Base-by-base conservation (phyloP, 2,113 vertebrate species). In the Alaudala cheleensis region DNA sequence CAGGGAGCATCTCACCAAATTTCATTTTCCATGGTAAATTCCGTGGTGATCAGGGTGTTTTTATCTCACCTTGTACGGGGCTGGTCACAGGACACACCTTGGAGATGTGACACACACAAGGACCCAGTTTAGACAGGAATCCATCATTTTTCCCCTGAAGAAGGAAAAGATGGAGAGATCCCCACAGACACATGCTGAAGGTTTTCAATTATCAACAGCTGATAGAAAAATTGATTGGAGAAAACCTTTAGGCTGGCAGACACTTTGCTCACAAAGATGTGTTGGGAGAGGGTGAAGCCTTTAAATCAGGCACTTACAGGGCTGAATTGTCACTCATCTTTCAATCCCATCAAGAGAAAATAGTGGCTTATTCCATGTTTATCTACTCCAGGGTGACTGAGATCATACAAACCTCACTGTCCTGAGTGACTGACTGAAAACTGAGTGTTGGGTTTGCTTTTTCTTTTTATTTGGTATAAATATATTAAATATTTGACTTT, bases 1-100 rank as follows among this genome's bases (percentile, higher is more conserved):
- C 1, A 1, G 1, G 42, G 3, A 50, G 2, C 29, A 47, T 9
- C 40, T 37, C 5, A 3, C 0, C 1, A 6, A 61, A n/a, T 25
- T 62, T 22, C 17, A n/a, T 13, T 45, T 39, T 16, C 34, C 17
- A 11, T 3, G 5, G 11, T 58, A 26, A 34, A 50, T 31, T 31
- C 37, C 44, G 5, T 8, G 45, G 42, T 51, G 37, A 29, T 44
- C 64, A 92, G 14, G 13, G 3, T 40, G 31, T 3, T 91, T 91
- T 61, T 45, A 37, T 26, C 12, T 8, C 6, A 24, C 10, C 9
- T 81, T 12, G 34, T 24, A 4, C 10, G 40, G 56, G 14, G 11
- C 1, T 26, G 47, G 50, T 4, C 56, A 44, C 34, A 25, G n/a
- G 42, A 21, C 54, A 50, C 12, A 77, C 51, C 56, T 69, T 67